These are phyloP conservation scores for Cuculus canorus DNA, from an alignment of 2,797 vertebrate genomes.

Conservation along the genomic window DNA sequence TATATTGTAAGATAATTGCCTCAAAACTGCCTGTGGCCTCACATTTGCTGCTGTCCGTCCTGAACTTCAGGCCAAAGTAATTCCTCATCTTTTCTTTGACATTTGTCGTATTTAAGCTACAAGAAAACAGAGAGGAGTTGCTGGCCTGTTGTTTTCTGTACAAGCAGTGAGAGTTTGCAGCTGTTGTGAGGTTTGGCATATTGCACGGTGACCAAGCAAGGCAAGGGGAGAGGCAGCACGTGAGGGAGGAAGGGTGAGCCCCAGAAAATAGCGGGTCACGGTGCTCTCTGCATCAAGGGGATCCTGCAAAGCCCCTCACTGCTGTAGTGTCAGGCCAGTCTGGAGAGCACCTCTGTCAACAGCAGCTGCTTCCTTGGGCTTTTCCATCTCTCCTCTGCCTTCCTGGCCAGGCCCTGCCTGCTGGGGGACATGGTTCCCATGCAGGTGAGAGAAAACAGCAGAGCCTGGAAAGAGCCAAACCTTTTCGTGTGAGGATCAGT, in stretches of 20 bases:
- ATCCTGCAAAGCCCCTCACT: background rate
- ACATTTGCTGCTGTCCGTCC: background rate
- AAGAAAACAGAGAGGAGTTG: background rate
- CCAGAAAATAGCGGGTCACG: background rate
- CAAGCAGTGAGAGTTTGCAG: constrained; percentile 33
- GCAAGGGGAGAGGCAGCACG: fast-evolving
- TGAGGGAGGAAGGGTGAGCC: background rate
- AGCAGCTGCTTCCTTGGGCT: background rate
- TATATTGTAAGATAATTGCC: background rate
- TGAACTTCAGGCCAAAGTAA: background rate
- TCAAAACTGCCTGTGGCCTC: background rate
- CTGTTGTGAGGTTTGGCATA: background rate
- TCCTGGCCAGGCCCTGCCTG: fast-evolving
- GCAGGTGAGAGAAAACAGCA: background rate
- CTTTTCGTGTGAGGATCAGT: background rate
- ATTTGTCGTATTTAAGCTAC: constrained; percentile 10
- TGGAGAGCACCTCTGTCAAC: background rate
- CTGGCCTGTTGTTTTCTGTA: constrained; percentile 1
- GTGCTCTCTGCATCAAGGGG: background rate
- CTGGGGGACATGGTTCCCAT: background rate
- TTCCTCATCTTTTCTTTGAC: constrained; percentile 6
- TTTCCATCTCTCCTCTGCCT: background rate
- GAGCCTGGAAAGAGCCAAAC: background rate
- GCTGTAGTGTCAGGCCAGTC: background rate
- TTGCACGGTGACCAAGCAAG: background rate